Evolutionary conservation across 2,797 vertebrate species (phyloP), one percentile per base, ranked within the genome.

Genomic region (Merluccius polli): DNA sequence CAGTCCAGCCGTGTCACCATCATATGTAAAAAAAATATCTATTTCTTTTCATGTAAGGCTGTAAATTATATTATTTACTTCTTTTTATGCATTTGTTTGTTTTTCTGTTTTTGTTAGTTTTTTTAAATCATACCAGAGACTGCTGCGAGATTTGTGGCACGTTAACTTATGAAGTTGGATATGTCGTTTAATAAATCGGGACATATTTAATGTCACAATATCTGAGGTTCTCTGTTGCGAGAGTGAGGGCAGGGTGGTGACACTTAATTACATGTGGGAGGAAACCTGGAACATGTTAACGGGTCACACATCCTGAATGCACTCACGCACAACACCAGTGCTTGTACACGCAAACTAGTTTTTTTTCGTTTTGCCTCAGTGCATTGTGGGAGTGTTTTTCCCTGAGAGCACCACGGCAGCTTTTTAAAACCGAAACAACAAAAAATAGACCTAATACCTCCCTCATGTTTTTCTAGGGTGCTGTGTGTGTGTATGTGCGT

Each of bases 401-500:
- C 80, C 81, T 79, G 77, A 24, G 74, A 74, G 69, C 29, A 68
- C 81, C 24, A 36, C 77, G 78, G 76, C 72, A 27, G 72, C 74
- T 83, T 75, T 79, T 83, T 82, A 65, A 78, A 85, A 84, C 75
- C 70, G 24, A 84, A 92, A 89, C 87, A 86, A 80, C 81, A 90
- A 85, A 65, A 84, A 87, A 87, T 86, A 85, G 77, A 74, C 79
- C 82, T 88, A 87, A 87, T 85, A 82, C 81, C 74, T 82, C 75
- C 78, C 83, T 86, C 74, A 74, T 92, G 89, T 92, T 92, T 92
- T 86, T 88, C 84, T 79, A 85, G 83, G 82, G 75, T 82, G 65
- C 84, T 90, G 84, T 9, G 30, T 32, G 15, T 9, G 72, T 31
- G 35, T 16, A 29, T 11, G 16, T 11, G 10, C 9, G 33, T 90